These are phyloP conservation scores for Bryconaethiops microstoma DNA, from an alignment of 2,797 vertebrate species.

Conservation along the genomic window DNA sequence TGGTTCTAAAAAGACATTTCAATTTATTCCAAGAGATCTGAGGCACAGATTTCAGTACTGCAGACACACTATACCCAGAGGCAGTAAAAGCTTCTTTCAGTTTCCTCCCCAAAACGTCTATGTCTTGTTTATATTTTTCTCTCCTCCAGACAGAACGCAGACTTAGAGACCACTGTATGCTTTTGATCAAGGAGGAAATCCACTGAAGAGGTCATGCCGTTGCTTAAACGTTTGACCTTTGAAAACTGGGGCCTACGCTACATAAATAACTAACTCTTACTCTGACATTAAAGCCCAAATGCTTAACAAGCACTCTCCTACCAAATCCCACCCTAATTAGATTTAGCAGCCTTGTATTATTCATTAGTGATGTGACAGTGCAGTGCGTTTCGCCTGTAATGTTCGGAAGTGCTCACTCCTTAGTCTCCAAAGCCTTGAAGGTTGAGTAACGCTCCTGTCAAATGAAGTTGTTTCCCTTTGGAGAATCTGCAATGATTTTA, in stretches of 20 bases:
- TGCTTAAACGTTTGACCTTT: slow-evolving; percentile 19
- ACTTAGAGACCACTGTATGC: slow-evolving; percentile 12
- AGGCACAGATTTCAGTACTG: slow-evolving; percentile 5
- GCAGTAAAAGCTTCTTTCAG: slow-evolving; percentile 2
- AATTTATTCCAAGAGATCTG: slow-evolving; percentile 6
- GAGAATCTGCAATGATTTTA: slow-evolving; percentile 21
- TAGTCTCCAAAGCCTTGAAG: slow-evolving; percentile 26
- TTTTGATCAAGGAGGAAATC: slow-evolving; percentile 34
- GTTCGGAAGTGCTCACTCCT: slow-evolving; percentile 21
- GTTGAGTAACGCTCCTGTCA: slow-evolving; percentile 13
- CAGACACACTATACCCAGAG: slow-evolving; percentile 27
- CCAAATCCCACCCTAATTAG: slow-evolving; percentile 60
- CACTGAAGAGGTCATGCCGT: neutral
- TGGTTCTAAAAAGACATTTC: neutral
- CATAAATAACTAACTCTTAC: slow-evolving; percentile 56
- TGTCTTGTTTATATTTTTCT: slow-evolving; percentile 17
- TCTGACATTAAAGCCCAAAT: slow-evolving; percentile 51
- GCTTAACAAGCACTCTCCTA: slow-evolving; percentile 59
- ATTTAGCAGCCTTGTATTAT: slow-evolving; percentile 66
- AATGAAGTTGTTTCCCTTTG: neutral
- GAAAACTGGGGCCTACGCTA: slow-evolving; percentile 19
- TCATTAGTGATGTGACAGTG: slow-evolving; percentile 57
- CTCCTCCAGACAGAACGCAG: slow-evolving; percentile 20
- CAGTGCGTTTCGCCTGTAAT: slow-evolving; percentile 26
- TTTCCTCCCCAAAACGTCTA: neutral